Percentiles rank a stretch among this genome's conserved stretches.
Conservation (phyloP, 2,888 invertebrate species). For the Drosophila mulleri region DNA sequence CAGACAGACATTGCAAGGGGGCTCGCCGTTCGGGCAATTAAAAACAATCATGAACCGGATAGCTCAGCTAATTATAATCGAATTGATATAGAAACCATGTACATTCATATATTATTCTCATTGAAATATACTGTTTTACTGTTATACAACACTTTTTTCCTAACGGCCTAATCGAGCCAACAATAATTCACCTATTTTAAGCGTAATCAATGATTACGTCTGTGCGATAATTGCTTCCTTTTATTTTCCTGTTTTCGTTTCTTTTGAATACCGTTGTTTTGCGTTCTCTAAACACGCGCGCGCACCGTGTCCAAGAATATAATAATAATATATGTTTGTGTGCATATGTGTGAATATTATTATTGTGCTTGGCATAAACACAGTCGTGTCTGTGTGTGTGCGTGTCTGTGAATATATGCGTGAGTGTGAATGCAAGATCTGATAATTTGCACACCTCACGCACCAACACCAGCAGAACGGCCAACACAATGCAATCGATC, state of each 20-base stretch:
- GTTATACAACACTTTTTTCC: conserved; percentile 22
- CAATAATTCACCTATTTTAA: conserved; percentile 27
- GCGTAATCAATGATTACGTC: conserved; percentile 65
- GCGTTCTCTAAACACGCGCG: conserved; percentile 71
- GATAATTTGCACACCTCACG: conserved; percentile 40
- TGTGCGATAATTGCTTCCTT: conserved; percentile 27
- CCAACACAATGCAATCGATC: conserved; percentile 17
- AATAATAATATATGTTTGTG: not conserved
- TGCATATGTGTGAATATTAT: conserved; percentile 5
- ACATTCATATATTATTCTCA: not conserved
- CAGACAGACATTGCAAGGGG: conserved; percentile 19
- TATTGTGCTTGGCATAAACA: conserved; percentile 12
- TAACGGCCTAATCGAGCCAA: not conserved
- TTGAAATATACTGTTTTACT: not conserved
- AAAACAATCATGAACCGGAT: conserved; percentile 5
- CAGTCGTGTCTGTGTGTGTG: not conserved
- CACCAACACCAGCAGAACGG: conserved; percentile 30
- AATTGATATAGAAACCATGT: not conserved
- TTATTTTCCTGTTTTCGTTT: conserved; percentile 43
- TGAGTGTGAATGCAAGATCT: conserved; percentile 11
- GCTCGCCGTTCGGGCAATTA: conserved; percentile 36
- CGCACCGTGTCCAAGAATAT: conserved; percentile 51
- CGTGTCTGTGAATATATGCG: conserved; percentile 3
- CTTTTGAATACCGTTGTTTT: conserved; percentile 55
- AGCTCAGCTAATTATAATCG: conserved; percentile 6